Base-by-base conservation (phyloP, 1,140 invertebrate genomes). In the Episyrphus balteatus region DNA sequence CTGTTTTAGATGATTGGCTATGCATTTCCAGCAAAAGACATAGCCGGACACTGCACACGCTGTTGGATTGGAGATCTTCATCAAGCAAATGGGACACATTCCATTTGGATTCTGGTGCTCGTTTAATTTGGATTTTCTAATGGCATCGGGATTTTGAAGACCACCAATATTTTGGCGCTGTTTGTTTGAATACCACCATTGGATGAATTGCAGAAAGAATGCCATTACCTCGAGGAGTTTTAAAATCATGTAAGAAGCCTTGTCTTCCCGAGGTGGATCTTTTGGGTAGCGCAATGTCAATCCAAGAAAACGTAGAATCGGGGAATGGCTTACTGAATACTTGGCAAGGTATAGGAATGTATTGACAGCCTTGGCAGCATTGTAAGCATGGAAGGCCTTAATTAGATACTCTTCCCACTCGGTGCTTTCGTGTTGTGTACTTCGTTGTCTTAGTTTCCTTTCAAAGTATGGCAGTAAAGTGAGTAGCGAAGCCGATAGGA, bases 21-120 rank as follows among this genome's bases (percentile, higher is more conserved):
- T 66, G 53, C 64, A 66, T 47, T 66, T 66, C 59, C 63, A 66
- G 42, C 64, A 66, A 37, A 58, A 66, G 9, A 66, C 63, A 43
- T 64, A 66, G 11, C 63, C 64, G 21, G 64, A 66, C 0, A 66
- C 55, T 5, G 59, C 55, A 33, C 63, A 66, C 3, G 61, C 63
- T 2, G 64, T 66, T 2, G 64, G 61, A 1, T 57, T 64, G 44
- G 55, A 50, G 11, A 66, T 17, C 26, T 48, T 43, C 32, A 58
- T 52, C 11, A 66, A 44, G 38, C 64, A 66, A 13, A 66, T 50
- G 0, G 64, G 64, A 21, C 64, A 66, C 14, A 59, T 49, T 6
- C 60, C 62, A 1, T 21, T 47, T 36, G 52, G 52, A 2, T 51
- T 46, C 3, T 52, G 21, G 14, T 2, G 44, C 41, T 33, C 55